phyloP scores from a whole-genome alignment of 2,113 vertebrate species.

The Xiphophorus hellerii region DNA sequence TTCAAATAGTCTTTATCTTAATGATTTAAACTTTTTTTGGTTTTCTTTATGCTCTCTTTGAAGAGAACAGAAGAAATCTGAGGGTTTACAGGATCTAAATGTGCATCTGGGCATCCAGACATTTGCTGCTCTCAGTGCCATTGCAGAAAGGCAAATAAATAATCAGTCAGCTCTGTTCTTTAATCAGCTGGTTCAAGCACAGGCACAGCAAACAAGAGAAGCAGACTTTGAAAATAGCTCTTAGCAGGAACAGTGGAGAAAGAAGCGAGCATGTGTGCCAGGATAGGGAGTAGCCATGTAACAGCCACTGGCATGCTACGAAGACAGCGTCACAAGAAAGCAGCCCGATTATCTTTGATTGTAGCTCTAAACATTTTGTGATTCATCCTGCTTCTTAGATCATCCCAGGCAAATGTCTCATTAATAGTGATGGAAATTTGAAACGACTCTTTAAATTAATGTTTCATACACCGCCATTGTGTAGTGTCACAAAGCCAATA shows the following conservation, averaged over 20 bases:
- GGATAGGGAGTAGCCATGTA: constrained; percentile 35
- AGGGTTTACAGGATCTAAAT: constrained; percentile 65
- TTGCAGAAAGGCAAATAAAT: constrained; percentile 25
- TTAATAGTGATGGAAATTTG: constrained; percentile 59
- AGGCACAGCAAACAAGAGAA: constrained; percentile 53
- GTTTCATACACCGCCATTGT: constrained; percentile 55
- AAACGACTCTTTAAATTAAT: constrained; percentile 59
- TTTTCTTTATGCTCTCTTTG: not conserved
- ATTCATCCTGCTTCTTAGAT: constrained; percentile 55
- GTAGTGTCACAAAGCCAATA: constrained; percentile 45
- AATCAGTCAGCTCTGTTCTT: constrained; percentile 60
- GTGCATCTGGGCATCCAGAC: constrained; percentile 52
- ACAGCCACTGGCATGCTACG: constrained; percentile 49
- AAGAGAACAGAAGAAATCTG: not conserved
- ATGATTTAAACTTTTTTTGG: not conserved
- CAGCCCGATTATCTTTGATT: constrained; percentile 52
- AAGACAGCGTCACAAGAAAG: constrained; percentile 47
- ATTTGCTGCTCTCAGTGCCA: constrained; percentile 29
- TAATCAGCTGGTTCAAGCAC: constrained; percentile 63
- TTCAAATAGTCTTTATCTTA: not conserved
- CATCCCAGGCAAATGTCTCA: constrained; percentile 61
- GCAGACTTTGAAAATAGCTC: constrained; percentile 70
- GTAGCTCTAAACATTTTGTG: constrained; percentile 53
- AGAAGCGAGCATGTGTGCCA: constrained; percentile 35
- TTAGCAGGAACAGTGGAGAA: constrained; percentile 53